phyloP scores from a whole-genome alignment of 2,797 vertebrate species.

The Squalus acanthias region DNA sequence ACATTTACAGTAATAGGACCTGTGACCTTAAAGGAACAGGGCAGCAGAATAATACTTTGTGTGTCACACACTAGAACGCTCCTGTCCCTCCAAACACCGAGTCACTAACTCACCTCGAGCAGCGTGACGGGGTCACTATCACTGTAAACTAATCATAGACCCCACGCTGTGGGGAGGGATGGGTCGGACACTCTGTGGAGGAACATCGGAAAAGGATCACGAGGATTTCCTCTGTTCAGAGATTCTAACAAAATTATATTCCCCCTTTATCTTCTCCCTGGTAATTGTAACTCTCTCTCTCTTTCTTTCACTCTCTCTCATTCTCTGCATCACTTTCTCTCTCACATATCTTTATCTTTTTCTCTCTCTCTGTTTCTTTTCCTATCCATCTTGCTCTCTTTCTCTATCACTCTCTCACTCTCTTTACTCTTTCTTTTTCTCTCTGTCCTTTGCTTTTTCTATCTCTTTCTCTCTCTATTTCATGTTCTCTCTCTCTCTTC shows the following conservation, averaged over 20 bases:
- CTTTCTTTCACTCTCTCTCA: neutral
- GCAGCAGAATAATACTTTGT: neutral
- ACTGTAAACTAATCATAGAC: neutral
- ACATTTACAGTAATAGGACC: no score
- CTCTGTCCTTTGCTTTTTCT: neutral
- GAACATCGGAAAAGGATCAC: no score
- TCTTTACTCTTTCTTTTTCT: neutral
- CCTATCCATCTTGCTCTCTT: neutral
- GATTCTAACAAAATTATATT: neutral
- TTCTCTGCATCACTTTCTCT: neutral
- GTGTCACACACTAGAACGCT: neutral
- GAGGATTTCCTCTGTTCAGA: neutral
- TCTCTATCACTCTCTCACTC: neutral
- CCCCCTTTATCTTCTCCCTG: no score
- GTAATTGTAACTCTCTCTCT: neutral
- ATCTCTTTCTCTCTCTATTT: neutral
- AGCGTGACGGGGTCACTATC: neutral
- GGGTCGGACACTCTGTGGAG: no score
- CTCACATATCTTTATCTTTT: no score
- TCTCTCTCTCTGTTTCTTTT: no score
- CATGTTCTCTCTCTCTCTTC: neutral
- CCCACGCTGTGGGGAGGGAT: neutral
- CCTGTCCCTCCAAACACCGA: neutral
- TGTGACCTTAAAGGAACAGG: no score
- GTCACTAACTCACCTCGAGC: neutral